These are phyloP conservation scores for Falco berigora DNA, from an alignment of 2,797 vertebrate genomes.

Conservation along the genomic window DNA sequence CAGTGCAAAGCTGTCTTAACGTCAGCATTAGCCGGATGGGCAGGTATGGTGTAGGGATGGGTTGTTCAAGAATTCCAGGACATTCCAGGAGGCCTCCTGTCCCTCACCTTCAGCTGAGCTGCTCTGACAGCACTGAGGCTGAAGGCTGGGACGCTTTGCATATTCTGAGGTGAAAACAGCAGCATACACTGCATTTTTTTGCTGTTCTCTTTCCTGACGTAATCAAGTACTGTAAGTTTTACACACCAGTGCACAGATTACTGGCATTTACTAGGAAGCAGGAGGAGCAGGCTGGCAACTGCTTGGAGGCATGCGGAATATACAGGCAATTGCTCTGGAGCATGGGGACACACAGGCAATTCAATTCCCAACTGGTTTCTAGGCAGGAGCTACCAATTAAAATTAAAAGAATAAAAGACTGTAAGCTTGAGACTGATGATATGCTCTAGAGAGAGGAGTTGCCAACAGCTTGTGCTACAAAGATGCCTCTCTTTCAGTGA, in stretches of 20 bases:
- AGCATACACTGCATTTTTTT: neutral
- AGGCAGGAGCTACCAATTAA: slow-evolving; percentile 66
- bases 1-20: neutral
- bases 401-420: slow-evolving; percentile 57
- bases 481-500: slow-evolving; percentile 48
- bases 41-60: neutral
- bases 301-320: slow-evolving; percentile 23
- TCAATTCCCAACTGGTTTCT: slow-evolving; percentile 58
- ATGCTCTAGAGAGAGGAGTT: slow-evolving; percentile 46
- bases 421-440: slow-evolving; percentile 41
- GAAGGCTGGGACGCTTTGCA: neutral
- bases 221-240: slow-evolving; percentile 20
- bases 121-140: neutral
- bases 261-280: slow-evolving; percentile 46
- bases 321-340: slow-evolving; percentile 37
- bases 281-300: slow-evolving; percentile 30
- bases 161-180: neutral
- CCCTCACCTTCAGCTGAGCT: neutral
- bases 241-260: slow-evolving; percentile 31
- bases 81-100: neutral
- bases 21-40: neutral
- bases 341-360: slow-evolving; percentile 19
- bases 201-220: neutral
- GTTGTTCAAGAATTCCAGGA: neutral
- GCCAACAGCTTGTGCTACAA: slow-evolving; percentile 57